Evolutionary conservation across 2,888 invertebrate genomes (phyloP).

Genomic region (Diarsia rubi): DNA sequence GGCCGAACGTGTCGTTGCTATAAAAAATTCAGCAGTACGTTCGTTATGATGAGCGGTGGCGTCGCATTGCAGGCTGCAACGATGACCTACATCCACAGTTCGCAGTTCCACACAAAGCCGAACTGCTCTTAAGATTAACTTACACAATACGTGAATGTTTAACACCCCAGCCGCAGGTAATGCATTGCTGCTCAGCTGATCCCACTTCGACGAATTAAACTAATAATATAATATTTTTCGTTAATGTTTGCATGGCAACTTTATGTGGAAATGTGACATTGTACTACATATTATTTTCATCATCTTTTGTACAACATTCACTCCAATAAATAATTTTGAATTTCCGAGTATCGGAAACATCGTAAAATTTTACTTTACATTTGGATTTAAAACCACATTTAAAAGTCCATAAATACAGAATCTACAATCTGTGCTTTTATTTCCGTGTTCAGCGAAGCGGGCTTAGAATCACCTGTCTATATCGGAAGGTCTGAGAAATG

Average conservation of each 20-base stretch:
- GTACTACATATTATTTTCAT: too few species aligned
- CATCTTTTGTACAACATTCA: too few species aligned
- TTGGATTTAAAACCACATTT: conserved; percentile 14
- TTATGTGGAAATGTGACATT: too few species aligned
- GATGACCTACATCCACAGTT: conserved; percentile 83
- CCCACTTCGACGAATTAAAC: conserved; percentile 29
- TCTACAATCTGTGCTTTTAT: conserved; percentile 29
- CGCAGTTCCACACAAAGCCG: conserved; percentile 67
- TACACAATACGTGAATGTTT: conserved; percentile 57
- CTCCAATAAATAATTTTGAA: not conserved
- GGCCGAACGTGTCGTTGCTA: conserved; percentile 62
- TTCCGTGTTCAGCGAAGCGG: conserved; percentile 26
- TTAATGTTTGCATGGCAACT: too few species aligned
- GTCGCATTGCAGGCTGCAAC: conserved; percentile 86
- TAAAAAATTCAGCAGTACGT: conserved; percentile 70
- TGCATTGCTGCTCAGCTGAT: conserved; percentile 27
- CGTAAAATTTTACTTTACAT: not conserved
- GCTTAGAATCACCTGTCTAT: conserved; percentile 23
- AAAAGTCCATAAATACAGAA: conserved; percentile 3
- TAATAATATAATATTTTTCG: too few species aligned
- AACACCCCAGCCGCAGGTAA: conserved; percentile 50
- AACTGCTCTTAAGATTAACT: conserved; percentile 61
- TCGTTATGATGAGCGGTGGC: conserved; percentile 71
- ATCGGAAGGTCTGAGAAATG: conserved; percentile 27
- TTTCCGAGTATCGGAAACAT: not conserved